Conservation (phyloP, 1,140 invertebrate genomes). For the Apocrypta bakeri region DNA sequence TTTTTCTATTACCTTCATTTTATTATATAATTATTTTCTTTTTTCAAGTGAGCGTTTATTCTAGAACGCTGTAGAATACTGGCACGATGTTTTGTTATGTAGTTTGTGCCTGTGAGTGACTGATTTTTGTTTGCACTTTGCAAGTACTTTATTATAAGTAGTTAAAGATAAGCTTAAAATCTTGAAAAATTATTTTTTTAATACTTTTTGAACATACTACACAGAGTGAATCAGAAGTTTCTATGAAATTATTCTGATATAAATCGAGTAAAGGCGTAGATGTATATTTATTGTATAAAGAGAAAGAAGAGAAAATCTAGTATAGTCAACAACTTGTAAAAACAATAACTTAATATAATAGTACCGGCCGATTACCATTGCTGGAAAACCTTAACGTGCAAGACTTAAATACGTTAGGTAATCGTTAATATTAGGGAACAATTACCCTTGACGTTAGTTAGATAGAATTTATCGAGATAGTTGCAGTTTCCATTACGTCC, state of each 20-base stretch:
- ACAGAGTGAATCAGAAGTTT: background rate
- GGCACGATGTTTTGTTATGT: slow-evolving; percentile 40
- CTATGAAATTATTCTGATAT: slow-evolving; percentile 6
- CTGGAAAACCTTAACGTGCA: slow-evolving; percentile 17
- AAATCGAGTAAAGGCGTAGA: slow-evolving; percentile 9
- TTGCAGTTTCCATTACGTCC: background rate
- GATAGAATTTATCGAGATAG: background rate
- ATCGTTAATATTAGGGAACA: slow-evolving; percentile 22
- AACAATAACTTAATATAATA: slow-evolving; percentile 23
- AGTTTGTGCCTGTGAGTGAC: slow-evolving; percentile 43
- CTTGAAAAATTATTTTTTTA: slow-evolving; percentile 51
- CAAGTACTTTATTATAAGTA: slow-evolving; percentile 40
- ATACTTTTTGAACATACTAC: slow-evolving; percentile 9
- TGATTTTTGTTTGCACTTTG: slow-evolving; percentile 37
- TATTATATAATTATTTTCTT: background rate
- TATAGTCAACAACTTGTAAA: slow-evolving; percentile 35
- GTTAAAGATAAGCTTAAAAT: slow-evolving; percentile 49
- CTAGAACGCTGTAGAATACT: slow-evolving; percentile 46
- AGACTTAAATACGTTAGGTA: slow-evolving; percentile 20
- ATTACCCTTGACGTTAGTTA: slow-evolving; percentile 16
- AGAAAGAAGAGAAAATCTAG: slow-evolving; percentile 40
- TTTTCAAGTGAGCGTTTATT: slow-evolving; percentile 37
- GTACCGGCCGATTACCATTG: background rate
- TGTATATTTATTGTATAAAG: slow-evolving; percentile 20
- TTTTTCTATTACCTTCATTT: slow-evolving; percentile 41